These are phyloP conservation scores for Genyomyrus donnyi DNA, from an alignment of 2,113 vertebrate species.

Conservation along the genomic window DNA sequence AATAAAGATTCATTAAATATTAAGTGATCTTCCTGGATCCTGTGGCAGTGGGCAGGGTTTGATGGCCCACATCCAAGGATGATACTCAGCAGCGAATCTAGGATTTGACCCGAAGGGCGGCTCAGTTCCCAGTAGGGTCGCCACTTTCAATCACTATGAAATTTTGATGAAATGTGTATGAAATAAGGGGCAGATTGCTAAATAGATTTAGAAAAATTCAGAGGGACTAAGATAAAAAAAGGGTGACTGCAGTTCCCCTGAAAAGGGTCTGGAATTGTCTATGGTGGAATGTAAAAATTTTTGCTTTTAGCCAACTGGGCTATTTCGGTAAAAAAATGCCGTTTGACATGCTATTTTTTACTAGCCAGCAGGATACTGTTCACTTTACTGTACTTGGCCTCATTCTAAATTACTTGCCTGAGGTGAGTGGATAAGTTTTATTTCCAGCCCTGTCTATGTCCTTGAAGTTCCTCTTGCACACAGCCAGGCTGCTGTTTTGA, in stretches of 20 bases:
- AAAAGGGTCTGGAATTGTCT: neutral
- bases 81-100: neutral
- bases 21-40: neutral
- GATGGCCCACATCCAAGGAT: neutral
- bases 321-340: neutral
- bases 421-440: neutral
- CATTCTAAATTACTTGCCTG: neutral
- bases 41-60: neutral
- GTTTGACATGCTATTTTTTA: neutral
- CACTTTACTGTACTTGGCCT: neutral
- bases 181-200: neutral
- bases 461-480: neutral
- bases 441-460: neutral
- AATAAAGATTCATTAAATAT: neutral
- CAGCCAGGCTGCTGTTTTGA: neutral
- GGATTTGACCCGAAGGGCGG: neutral
- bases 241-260: neutral
- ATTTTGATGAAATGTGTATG: neutral
- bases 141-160: neutral
- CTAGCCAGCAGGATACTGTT: neutral
- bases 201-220: neutral
- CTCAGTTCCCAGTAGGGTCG: neutral
- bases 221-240: neutral
- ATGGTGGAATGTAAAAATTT: neutral
- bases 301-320: neutral